A percentile compares a stretch with the other conserved stretches of the same genome.
Conservation (phyloP, 2,888 invertebrate species). For the Agrochola circellaris region DNA sequence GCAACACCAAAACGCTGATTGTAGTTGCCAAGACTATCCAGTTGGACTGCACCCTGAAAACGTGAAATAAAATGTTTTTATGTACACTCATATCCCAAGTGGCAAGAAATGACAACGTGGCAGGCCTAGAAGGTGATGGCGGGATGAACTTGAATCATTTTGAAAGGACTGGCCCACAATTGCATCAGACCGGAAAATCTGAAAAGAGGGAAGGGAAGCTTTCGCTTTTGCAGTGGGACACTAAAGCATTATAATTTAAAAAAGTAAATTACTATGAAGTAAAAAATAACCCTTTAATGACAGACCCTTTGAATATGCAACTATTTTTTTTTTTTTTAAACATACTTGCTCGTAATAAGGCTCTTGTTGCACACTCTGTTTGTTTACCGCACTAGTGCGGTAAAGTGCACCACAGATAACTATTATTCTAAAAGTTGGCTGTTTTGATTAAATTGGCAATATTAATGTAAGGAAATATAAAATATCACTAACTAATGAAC, state of each 20-base stretch:
- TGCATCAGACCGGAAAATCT: neutral
- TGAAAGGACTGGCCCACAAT: neutral
- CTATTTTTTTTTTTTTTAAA: too few relatives aligned
- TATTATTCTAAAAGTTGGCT: too few relatives aligned
- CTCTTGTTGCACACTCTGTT: neutral
- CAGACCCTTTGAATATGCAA: too few relatives aligned
- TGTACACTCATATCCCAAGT: neutral
- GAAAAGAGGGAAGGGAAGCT: neutral
- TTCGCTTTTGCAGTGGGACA: neutral
- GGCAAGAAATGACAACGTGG: neutral
- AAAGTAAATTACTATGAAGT: too few relatives aligned
- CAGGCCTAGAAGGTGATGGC: too few relatives aligned
- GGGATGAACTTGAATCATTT: neutral
- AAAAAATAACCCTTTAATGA: neutral
- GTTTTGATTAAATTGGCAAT: too few relatives aligned
- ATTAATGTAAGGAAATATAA: too few relatives aligned
- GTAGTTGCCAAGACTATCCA: slow-evolving; percentile 28
- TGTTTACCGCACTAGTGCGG: too few relatives aligned
- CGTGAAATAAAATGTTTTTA: neutral
- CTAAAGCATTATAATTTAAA: too few relatives aligned
- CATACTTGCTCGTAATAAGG: neutral
- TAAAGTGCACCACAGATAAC: too few relatives aligned
- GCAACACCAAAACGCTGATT: neutral
- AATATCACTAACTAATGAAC: too few relatives aligned
- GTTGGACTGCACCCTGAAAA: slow-evolving; percentile 41